Percentiles rank a stretch among this genome's conserved stretches.
These are phyloP conservation scores for Mythimna ferrago DNA, from an alignment of 2,888 invertebrate species.

Conservation along the genomic window DNA sequence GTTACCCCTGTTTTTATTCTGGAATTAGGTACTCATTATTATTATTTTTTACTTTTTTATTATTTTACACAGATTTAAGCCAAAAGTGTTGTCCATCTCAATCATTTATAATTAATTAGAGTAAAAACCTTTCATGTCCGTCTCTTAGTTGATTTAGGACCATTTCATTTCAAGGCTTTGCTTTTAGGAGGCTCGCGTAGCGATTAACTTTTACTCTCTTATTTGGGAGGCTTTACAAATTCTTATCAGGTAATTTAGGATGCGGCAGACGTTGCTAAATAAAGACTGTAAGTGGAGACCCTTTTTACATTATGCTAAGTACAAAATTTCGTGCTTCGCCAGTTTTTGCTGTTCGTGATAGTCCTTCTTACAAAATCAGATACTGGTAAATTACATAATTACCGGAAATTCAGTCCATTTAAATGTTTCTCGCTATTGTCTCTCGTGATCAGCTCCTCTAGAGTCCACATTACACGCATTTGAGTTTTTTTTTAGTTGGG, in stretches of 20 bases:
- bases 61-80: constrained; percentile 16
- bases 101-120: constrained; percentile 62
- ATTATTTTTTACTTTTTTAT: not conserved
- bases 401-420: not conserved
- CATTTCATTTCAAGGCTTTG: constrained; percentile 53
- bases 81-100: constrained; percentile 48
- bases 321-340: constrained; percentile 12
- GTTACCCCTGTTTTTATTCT: not conserved
- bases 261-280: constrained; percentile 55
- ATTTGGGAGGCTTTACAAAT: constrained; percentile 64
- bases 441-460: too few species aligned
- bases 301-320: constrained; percentile 39
- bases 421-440: too few species aligned
- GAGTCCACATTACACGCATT: too few species aligned
- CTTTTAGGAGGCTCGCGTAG: constrained; percentile 55
- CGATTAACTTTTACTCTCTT: constrained; percentile 65
- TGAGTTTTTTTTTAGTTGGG: too few species aligned
- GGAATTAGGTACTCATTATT: constrained; percentile 5
- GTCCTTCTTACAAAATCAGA: constrained; percentile 13
- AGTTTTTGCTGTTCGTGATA: constrained; percentile 13
- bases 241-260: constrained; percentile 65
- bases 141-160: constrained; percentile 60
- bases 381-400: not conserved
- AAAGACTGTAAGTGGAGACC: constrained; percentile 25
- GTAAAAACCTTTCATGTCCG: constrained; percentile 61